A percentile compares a stretch with the other conserved stretches of the same genome.
phyloP scores from a whole-genome alignment of 2,797 vertebrate genomes.

The Hozukius guyotensis region DNA sequence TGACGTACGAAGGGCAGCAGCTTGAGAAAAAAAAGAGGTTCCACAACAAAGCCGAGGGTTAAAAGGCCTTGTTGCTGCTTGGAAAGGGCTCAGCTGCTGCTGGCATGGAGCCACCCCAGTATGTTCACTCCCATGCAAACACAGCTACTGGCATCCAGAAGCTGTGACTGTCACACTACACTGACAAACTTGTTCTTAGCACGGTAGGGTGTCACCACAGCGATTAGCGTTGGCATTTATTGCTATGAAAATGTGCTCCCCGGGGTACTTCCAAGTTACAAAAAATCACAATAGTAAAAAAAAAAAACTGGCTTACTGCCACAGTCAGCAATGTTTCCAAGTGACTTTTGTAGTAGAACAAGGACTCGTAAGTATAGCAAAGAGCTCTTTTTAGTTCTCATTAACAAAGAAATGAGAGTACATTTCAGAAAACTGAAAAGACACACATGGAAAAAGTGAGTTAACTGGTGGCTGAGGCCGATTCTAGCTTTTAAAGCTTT shows the following conservation, averaged over 20 bases:
- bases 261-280: neutral
- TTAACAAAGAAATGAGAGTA: neutral
- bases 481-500: neutral
- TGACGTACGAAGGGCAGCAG: slow-evolving; percentile 37
- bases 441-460: neutral
- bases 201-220: slow-evolving; percentile 42
- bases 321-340: slow-evolving; percentile 9
- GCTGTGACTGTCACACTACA: slow-evolving; percentile 52
- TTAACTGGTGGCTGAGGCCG: neutral
- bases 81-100: slow-evolving; percentile 70
- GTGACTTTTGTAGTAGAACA: neutral
- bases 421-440: neutral
- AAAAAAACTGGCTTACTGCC: neutral
- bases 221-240: slow-evolving; percentile 53
- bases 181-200: slow-evolving; percentile 47
- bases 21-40: slow-evolving; percentile 62
- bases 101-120: slow-evolving; percentile 67
- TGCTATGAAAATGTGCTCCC: slow-evolving; percentile 46
- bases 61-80: slow-evolving; percentile 67
- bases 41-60: slow-evolving; percentile 47
- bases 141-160: slow-evolving; percentile 45
- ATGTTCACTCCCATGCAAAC: slow-evolving; percentile 65
- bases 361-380: neutral
- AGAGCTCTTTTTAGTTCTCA: neutral
- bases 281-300: slow-evolving; percentile 29